Base-by-base conservation (phyloP, 2,888 invertebrate genomes). In the Cephus pulcher region DNA sequence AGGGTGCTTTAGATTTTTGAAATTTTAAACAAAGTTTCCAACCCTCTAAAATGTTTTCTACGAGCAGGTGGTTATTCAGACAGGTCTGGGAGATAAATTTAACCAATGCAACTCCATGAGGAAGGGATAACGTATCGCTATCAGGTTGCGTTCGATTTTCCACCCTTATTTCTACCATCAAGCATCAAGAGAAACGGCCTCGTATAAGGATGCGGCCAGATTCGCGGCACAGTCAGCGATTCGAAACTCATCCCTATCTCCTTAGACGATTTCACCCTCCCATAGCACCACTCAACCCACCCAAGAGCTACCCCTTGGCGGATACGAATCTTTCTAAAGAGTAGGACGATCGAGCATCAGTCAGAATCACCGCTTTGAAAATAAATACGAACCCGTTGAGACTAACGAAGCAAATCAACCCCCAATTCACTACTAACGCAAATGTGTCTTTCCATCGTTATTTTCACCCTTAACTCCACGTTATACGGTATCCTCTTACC, bases 361-460 rank as follows among this genome's bases (percentile, higher is more conserved):
- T 71, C 71, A 71, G 71, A 71, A 71, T 15, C 71, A 33, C 32
- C 32, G 32, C 71, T 12, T 32, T 71, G 71, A 71, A 71, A 71
- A 71, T 71, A 71, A 71, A 71, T 71, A 71, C 71, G 15, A 71
- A 12, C 32, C 4, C 15, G 71, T 71, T 23, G 9, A 71, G 30
- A 15, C 32, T 15, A 32, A 32, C 32, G 71, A 71, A 71, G 32
- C 71, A 34, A 71, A 71, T 71, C 71, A 33, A 12, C 11, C 71
- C 6, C 4, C 71, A 34, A 71, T 33, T 34, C 32, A 30, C 32
- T 71, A 1, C 32, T 32, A 71, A 56, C 23, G 23, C 6, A 56
- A 56, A 23, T 23, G 23, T 56, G 56, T 56, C 9, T 56, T 15
- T 9, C 56, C 56, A 56, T 33, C 71, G 32, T 71, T 71, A 71